Evolutionary conservation across 1,140 invertebrate genomes (phyloP).

Genomic region (Lepidurus apus): DNA sequence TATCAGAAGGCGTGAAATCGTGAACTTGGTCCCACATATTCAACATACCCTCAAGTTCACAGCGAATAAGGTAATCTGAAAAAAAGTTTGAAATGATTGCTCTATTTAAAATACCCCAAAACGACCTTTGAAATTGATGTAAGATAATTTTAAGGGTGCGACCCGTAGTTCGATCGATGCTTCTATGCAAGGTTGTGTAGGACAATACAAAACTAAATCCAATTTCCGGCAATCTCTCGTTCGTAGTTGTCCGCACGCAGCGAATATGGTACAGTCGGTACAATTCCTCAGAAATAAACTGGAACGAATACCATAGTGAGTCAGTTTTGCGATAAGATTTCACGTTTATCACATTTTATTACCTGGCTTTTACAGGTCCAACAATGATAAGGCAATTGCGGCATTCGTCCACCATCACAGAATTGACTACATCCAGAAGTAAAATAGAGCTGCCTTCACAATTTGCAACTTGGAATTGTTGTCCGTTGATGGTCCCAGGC

Average conservation of each 20-base stretch:
- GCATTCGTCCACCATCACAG: background rate
- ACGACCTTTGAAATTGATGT: background rate
- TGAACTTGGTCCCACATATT: constrained; percentile 14
- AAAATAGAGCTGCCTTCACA: background rate
- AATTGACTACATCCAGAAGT: background rate
- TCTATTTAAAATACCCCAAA: background rate
- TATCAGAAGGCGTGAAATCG: constrained; percentile 3
- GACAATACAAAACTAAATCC: background rate
- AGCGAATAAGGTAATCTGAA: background rate
- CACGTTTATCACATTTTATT: background rate
- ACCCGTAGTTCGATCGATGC: background rate
- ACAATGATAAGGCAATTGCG: constrained; percentile 2
- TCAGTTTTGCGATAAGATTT: background rate
- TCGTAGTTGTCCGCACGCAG: background rate
- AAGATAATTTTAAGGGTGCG: background rate
- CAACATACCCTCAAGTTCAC: background rate
- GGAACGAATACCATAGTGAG: background rate
- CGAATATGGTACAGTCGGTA: background rate
- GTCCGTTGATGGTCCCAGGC: background rate
- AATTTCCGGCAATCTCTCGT: background rate
- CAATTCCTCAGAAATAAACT: background rate
- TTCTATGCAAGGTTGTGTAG: constrained; percentile 7
- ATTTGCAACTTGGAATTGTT: constrained; percentile 11
- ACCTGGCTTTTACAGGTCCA: constrained; percentile 10
- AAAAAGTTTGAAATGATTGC: background rate